These are phyloP conservation scores for Rhyacichthys aspro DNA, from an alignment of 2,797 vertebrate genomes.

Conservation along the genomic window DNA sequence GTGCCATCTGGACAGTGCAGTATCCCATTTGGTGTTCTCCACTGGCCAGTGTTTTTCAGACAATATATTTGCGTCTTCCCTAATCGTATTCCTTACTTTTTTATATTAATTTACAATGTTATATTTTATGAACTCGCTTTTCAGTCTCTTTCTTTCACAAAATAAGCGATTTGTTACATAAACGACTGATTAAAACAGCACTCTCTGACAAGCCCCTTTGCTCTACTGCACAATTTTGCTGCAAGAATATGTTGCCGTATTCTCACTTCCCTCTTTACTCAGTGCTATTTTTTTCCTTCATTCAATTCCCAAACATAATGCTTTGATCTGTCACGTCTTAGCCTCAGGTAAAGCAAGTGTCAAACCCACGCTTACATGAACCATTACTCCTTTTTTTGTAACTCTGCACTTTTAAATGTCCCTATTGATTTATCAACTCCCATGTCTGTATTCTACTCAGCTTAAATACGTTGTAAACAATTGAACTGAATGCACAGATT, in stretches of 20 bases:
- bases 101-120: no score
- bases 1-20: no score
- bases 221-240: conserved; percentile 9
- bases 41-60: no score
- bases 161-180: conserved; percentile 52
- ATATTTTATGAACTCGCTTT: conserved; percentile 1
- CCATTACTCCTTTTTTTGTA: conserved; percentile 19
- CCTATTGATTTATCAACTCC: conserved; percentile 14
- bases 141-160: conserved; percentile 25
- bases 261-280: conserved; percentile 2
- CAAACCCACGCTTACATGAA: conserved; percentile 16
- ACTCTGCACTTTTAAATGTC: conserved; percentile 11
- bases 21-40: no score
- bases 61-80: no score
- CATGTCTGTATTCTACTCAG: not conserved
- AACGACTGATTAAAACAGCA: no score
- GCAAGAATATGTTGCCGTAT: conserved; percentile 1
- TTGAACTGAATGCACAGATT: not conserved
- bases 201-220: conserved; percentile 2
- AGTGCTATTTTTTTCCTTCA: conserved; percentile 12
- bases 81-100: no score
- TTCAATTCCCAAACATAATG: not conserved
- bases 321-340: not conserved
- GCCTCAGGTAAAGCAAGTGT: conserved; percentile 10
- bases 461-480: no score